A percentile compares a stretch with the other conserved stretches of the same genome.
Evolutionary conservation across 2,797 vertebrate genomes (phyloP).

Genomic region (Peromyscus eremicus): DNA sequence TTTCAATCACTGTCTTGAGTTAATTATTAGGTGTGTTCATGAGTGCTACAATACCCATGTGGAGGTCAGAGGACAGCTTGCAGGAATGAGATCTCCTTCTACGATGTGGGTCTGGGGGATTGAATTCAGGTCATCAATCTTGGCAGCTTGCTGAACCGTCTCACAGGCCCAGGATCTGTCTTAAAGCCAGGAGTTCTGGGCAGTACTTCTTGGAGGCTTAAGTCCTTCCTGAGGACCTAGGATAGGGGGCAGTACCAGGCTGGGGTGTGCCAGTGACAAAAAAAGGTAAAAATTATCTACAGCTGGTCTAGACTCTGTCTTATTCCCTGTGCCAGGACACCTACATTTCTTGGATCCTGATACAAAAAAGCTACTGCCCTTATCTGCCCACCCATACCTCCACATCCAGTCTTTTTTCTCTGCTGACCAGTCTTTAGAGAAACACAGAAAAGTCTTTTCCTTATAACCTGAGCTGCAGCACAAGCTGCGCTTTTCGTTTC

Average conservation of each 20-base stretch:
- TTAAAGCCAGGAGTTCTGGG: background rate
- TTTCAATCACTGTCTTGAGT: background rate
- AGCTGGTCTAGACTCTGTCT: background rate
- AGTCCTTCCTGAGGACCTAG: background rate
- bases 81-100: background rate
- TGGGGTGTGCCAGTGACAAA: background rate
- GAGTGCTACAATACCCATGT: background rate
- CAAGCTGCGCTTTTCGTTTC: background rate
- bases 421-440: background rate
- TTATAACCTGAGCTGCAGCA: background rate
- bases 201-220: background rate
- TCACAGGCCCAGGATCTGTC: background rate
- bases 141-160: background rate
- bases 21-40: background rate
- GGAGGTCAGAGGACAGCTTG: background rate
- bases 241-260: background rate
- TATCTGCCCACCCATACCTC: background rate
- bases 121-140: background rate
- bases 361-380: background rate
- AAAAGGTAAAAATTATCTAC: background rate
- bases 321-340: background rate
- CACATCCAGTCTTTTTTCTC: background rate
- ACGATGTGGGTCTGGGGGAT: background rate
- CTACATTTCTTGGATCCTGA: background rate
- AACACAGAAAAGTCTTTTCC: slow-evolving; percentile 18